These are phyloP conservation scores for Tauraco erythrolophus DNA, from an alignment of 2,113 vertebrate genomes.

Conservation along the genomic window DNA sequence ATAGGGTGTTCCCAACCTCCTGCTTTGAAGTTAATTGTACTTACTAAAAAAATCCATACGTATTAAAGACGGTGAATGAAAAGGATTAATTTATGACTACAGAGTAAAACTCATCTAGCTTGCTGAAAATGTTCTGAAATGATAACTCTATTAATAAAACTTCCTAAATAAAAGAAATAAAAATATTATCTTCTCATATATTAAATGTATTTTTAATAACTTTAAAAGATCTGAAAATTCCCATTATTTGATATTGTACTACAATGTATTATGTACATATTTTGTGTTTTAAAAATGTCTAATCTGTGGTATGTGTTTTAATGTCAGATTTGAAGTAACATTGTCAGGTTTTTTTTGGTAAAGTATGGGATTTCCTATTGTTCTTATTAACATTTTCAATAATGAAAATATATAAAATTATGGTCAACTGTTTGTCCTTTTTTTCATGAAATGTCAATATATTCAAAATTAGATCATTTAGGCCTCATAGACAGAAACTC, in stretches of 20 bases:
- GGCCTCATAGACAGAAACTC: background rate
- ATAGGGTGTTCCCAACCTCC: background rate
- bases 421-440: too few species aligned
- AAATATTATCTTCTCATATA: background rate
- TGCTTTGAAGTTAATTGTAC: background rate
- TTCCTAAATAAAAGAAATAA: background rate
- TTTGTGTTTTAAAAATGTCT: background rate
- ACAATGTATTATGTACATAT: background rate
- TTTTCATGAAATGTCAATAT: fast-evolving
- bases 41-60: background rate
- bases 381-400: background rate
- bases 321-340: background rate
- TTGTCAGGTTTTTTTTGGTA: background rate
- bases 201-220: background rate
- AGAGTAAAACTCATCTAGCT: background rate
- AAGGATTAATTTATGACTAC: background rate
- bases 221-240: background rate
- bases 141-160: background rate
- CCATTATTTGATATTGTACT: background rate
- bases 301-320: background rate
- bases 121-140: background rate
- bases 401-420: too few species aligned
- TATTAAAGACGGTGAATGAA: background rate
- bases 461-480: background rate
- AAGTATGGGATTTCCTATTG: background rate